These are phyloP conservation scores for Tragulus kanchil DNA, from an alignment of 2,113 vertebrate genomes.

Conservation along the genomic window DNA sequence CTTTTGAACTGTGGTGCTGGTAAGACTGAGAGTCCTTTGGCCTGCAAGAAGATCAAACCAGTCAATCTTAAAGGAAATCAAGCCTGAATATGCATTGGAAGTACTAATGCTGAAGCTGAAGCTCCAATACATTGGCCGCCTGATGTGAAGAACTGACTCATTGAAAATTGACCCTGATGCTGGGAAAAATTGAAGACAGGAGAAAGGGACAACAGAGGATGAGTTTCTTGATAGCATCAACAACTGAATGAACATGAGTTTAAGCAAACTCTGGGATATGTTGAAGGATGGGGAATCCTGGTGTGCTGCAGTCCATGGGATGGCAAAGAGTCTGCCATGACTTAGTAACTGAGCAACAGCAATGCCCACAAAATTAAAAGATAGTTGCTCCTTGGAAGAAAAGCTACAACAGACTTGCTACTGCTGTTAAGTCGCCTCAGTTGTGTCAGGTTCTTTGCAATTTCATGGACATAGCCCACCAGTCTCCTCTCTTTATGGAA, in stretches of 20 bases:
- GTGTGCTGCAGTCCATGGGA: rapidly evolving
- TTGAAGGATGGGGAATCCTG: not conserved
- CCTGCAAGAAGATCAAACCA: not conserved
- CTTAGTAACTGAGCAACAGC: not conserved
- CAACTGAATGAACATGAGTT: not conserved
- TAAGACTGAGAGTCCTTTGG: not conserved
- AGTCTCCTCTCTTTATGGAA: too few species aligned
- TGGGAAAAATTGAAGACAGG: not conserved
- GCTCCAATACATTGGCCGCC: not conserved
- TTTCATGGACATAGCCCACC: too few species aligned
- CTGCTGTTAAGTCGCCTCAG: too few species aligned
- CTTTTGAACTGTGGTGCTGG: too few species aligned
- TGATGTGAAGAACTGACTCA: rapidly evolving
- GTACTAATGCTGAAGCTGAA: not conserved
- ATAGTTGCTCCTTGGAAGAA: too few species aligned
- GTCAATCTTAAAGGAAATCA: not conserved
- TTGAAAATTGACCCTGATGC: not conserved
- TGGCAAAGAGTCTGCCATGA: not conserved
- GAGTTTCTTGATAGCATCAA: not conserved
- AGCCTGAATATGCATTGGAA: not conserved
- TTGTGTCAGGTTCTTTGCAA: too few species aligned
- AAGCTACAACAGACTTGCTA: too few species aligned
- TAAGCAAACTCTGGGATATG: not conserved
- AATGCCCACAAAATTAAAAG: not conserved
- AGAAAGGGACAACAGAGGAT: not conserved